phyloP scores from a whole-genome alignment of 2,113 vertebrate species.

The Pterocles orientalis region DNA sequence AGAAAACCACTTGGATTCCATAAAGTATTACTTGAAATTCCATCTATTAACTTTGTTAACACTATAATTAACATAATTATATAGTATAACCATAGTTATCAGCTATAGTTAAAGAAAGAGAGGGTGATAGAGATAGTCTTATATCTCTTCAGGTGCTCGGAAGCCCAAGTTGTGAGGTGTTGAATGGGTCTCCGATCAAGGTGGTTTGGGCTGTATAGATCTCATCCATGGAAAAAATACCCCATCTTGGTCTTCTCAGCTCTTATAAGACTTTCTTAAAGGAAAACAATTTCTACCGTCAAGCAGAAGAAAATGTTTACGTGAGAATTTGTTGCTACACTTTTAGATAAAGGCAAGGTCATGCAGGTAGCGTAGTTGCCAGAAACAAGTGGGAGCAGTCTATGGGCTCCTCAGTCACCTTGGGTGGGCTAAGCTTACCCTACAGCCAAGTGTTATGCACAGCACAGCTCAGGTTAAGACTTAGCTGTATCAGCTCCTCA shows the following conservation, averaged over 20 bases:
- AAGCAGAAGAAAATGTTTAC: neutral
- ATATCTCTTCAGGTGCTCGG: neutral
- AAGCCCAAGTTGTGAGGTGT: neutral
- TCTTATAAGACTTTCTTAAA: neutral
- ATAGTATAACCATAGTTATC: neutral
- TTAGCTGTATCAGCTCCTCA: neutral
- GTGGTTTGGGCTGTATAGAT: rapidly evolving
- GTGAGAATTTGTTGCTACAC: neutral
- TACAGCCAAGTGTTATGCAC: neutral
- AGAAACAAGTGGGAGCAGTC: neutral
- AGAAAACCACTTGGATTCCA: neutral
- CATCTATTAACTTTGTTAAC: neutral
- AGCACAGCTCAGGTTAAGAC: neutral
- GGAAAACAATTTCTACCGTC: neutral
- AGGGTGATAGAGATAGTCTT: neutral
- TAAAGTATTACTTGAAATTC: neutral
- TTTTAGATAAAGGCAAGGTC: neutral
- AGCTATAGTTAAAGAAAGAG: neutral
- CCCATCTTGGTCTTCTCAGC: neutral
- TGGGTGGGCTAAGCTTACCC: neutral
- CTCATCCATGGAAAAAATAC: neutral
- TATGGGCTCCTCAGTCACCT: neutral
- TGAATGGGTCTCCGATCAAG: neutral
- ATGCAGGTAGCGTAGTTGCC: rapidly evolving
- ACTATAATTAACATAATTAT: neutral